Evolutionary conservation across 92 coral and sea anemone genomes (phyloP).

Genomic region (Porites evermanni): DNA sequence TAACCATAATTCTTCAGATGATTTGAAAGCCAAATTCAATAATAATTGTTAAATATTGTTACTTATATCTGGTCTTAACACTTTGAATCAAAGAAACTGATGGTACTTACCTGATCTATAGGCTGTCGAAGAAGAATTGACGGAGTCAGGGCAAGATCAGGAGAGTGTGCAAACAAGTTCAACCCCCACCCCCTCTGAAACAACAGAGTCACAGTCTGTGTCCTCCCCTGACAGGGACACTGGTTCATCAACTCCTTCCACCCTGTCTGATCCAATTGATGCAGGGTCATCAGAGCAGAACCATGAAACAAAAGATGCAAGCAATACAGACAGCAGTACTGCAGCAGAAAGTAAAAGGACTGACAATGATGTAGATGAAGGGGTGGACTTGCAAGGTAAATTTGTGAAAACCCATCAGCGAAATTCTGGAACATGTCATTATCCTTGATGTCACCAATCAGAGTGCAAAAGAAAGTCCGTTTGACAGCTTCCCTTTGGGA

Average conservation of each 20-base stretch:
- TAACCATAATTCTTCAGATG: too few species aligned
- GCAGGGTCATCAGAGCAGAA: slow-evolving; percentile 29
- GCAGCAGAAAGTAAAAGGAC: slow-evolving; percentile 32
- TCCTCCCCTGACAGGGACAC: slow-evolving; percentile 35
- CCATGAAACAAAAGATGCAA: slow-evolving; percentile 41
- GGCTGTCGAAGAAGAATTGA: slow-evolving; percentile 82
- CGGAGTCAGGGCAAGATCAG: slow-evolving; percentile 46
- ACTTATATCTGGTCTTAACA: too few species aligned
- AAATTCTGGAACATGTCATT: too few species aligned
- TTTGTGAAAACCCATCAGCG: neutral
- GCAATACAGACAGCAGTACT: neutral
- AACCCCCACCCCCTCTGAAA: slow-evolving; percentile 68
- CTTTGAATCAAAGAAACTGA: neutral
- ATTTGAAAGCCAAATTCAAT: too few species aligned
- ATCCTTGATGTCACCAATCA: too few species aligned
- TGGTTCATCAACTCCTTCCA: neutral
- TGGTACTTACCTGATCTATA: neutral
- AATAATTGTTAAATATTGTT: too few species aligned
- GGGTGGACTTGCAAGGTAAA: slow-evolving; percentile 97
- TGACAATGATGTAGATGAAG: slow-evolving; percentile 86
- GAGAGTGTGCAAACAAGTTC: slow-evolving; percentile 54
- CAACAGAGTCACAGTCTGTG: slow-evolving; percentile 31
- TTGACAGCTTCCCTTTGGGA: too few species aligned
- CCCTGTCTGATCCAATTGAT: neutral
- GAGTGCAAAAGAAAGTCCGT: too few species aligned